A percentile compares a stretch with the other conserved stretches of the same genome.
Conservation (phyloP, 1,140 invertebrate genomes). For the Halictus rubicundus region DNA sequence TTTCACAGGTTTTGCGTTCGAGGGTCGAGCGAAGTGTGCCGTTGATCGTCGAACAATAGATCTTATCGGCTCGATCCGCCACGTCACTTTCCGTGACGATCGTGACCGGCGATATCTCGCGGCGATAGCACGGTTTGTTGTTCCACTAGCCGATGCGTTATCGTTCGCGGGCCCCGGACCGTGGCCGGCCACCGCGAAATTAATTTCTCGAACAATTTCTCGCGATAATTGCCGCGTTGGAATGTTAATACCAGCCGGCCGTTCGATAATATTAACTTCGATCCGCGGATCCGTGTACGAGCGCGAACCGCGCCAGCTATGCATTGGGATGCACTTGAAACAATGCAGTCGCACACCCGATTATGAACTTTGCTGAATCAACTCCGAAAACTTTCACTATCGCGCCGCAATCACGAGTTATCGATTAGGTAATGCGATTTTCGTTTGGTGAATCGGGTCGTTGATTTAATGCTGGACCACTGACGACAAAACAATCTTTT, state of each 20-base stretch:
- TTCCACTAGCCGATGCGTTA: conserved; percentile 12
- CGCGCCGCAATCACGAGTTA: too few relatives aligned
- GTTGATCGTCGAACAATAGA: conserved; percentile 31
- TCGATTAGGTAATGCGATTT: too few relatives aligned
- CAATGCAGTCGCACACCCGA: too few relatives aligned
- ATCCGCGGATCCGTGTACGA: too few relatives aligned
- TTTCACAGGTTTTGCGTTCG: neutral
- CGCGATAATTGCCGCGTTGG: neutral
- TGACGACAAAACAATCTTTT: too few relatives aligned
- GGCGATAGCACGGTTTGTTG: conserved; percentile 23
- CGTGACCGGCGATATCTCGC: conserved; percentile 24
- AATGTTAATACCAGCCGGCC: neutral
- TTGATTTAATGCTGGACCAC: too few relatives aligned
- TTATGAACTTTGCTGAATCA: too few relatives aligned
- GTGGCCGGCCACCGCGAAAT: neutral
- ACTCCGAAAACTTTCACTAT: too few relatives aligned
- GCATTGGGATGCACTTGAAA: neutral
- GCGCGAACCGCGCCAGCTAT: too few relatives aligned
- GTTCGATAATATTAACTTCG: neutral
- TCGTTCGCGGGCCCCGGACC: neutral
- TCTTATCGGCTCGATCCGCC: conserved; percentile 20
- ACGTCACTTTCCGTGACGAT: conserved; percentile 38
- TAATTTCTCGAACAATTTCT: conserved; percentile 5
- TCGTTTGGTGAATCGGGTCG: too few relatives aligned
- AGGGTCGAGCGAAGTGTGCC: conserved; percentile 25